Conservation (phyloP, 2,113 vertebrate genomes). For the Aegithalos caudatus region DNA sequence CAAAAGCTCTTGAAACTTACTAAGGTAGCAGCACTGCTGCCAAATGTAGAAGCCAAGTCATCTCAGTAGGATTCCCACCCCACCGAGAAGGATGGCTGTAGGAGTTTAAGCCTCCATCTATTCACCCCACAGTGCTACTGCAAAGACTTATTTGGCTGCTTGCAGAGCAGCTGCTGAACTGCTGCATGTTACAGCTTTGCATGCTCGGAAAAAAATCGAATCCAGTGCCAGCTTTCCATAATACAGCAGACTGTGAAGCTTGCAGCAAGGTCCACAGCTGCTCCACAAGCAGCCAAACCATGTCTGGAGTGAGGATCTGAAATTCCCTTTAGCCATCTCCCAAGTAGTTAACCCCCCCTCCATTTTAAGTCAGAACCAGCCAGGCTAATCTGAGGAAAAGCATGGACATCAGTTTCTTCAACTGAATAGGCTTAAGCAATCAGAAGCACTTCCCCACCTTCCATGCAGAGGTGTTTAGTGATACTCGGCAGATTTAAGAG, state of each 20-base stretch:
- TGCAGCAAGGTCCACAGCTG: slow-evolving; percentile 27
- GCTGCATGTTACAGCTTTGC: background rate
- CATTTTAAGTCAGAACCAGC: background rate
- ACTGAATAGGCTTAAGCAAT: background rate
- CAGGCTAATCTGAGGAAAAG: background rate
- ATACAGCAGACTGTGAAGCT: background rate
- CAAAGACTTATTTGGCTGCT: slow-evolving; percentile 22
- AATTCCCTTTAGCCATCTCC: background rate
- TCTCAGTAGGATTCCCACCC: background rate
- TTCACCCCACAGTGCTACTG: background rate
- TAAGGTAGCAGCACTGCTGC: background rate
- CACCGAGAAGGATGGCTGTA: background rate
- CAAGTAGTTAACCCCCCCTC: background rate
- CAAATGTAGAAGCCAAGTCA: background rate
- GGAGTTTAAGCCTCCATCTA: slow-evolving; percentile 3
- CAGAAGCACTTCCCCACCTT: background rate
- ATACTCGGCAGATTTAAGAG: background rate
- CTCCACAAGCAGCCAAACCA: slow-evolving; percentile 17
- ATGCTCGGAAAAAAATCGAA: background rate
- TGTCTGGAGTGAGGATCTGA: background rate
- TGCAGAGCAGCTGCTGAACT: slow-evolving; percentile 39
- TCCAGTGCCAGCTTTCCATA: background rate
- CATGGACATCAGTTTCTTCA: background rate
- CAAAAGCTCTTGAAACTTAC: background rate
- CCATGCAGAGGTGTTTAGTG: background rate